Percentiles rank a stretch among this genome's conserved stretches.
These are phyloP conservation scores for Parauchenoglanis punctatus DNA, from an alignment of 2,797 vertebrate species.

Conservation along the genomic window DNA sequence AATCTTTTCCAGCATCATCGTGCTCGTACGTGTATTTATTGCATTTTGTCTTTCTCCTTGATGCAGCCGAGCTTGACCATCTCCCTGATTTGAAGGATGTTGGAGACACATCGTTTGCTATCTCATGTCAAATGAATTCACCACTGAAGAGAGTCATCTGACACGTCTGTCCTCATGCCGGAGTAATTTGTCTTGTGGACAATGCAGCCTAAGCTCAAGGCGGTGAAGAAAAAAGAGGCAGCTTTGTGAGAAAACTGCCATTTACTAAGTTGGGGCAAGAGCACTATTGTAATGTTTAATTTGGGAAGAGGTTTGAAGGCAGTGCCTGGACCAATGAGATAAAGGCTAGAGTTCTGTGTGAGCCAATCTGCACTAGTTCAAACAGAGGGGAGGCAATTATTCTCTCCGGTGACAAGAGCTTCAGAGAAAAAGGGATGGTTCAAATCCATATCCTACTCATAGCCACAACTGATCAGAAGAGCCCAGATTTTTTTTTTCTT, in stretches of 20 bases:
- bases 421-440: constrained; percentile 55
- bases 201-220: constrained; percentile 59
- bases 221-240: constrained; percentile 24
- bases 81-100: constrained; percentile 49
- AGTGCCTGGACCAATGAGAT: constrained; percentile 78
- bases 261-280: constrained; percentile 67
- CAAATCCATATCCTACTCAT: constrained; percentile 46
- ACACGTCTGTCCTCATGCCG: constrained; percentile 68
- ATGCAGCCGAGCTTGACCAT: constrained; percentile 48
- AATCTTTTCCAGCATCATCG: constrained; percentile 35
- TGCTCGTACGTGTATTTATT: constrained; percentile 51
- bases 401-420: constrained; percentile 68
- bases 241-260: constrained; percentile 59
- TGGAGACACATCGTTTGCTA: constrained; percentile 59
- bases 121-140: constrained; percentile 64
- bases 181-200: constrained; percentile 72
- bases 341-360: constrained; percentile 69
- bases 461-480: constrained; percentile 20
- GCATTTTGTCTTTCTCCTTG: constrained; percentile 39
- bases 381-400: constrained; percentile 72
- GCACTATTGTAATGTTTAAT: constrained; percentile 73
- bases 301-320: constrained; percentile 67
- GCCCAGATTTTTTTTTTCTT: not conserved
- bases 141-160: constrained; percentile 63
- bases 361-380: constrained; percentile 71